Evolutionary conservation across 2,113 vertebrate genomes (phyloP), one percentile per base, ranked within the genome.

Genomic region (Oostethus manadensis): DNA sequence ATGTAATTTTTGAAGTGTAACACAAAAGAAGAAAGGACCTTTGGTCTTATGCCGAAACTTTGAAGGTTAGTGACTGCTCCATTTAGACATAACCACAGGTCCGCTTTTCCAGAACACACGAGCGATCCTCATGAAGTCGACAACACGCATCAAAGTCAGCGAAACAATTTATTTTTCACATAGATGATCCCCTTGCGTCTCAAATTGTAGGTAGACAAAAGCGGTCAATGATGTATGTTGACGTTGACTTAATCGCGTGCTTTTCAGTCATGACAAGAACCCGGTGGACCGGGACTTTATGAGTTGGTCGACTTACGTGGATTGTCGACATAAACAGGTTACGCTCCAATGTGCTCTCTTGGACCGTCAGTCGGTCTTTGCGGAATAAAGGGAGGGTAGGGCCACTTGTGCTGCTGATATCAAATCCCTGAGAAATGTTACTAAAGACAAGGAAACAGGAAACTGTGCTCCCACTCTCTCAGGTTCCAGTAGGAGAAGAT

Each of bases 381-480:
- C 78, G 66, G 63, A 77, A 70, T 64, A 67, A 71, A 72, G 82
- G 73, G 64, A 84, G 79, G 80, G 73, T 68, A 15, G 62, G 77
- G 74, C 65, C 69, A 15, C 79, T 86, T 89, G 89, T 89, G 89
- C 89, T 88, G 83, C 87, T 80, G 62, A 22, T 68, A 68, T 86
- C 71, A 80, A 86, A 88, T 90, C 90, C 90, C 89, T 91, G 90
- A 91, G 88, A 71, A 80, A 82, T 76, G 84, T 86, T 83, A 81
- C 58, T 68, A 69, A 79, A 83, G 73, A 80, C 68, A 38, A 65
- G 56, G 64, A 85, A 80, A 83, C 83, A 83, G 70, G 71, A 77
- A 83, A 76, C 79, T 86, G 83, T 74, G 74, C 74, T 77, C 70
- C 71, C 71, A 57, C 58, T 44, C n/a, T 70, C 68, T 76, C 65